Percentiles rank a stretch among this genome's conserved stretches.
Conservation (phyloP, 1,140 invertebrate species). For the Caenorhabditis inopinata region DNA sequence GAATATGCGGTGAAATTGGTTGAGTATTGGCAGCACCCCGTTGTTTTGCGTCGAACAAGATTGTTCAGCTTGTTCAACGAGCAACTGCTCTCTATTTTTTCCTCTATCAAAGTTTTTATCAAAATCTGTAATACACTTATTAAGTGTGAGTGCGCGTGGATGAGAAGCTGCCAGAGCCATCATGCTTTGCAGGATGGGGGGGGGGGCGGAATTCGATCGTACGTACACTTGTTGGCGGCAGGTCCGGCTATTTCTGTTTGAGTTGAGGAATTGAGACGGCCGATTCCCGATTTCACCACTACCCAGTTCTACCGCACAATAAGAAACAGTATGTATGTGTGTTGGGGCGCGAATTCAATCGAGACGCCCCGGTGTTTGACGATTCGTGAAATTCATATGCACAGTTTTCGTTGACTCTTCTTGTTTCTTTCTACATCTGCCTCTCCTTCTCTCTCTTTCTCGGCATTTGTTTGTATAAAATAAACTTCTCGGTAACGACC, state of each 20-base stretch:
- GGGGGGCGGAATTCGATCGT: background rate
- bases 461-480: background rate
- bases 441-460: too few species aligned
- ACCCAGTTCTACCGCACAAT: background rate
- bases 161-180: background rate
- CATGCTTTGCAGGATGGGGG: too few species aligned
- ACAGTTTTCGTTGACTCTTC: slow-evolving; percentile 31
- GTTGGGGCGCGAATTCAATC: background rate
- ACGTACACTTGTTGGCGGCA: background rate
- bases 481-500: slow-evolving; percentile 33
- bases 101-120: too few species aligned
- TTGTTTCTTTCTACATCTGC: background rate
- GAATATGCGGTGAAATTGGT: slow-evolving; percentile 17
- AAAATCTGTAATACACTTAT: too few species aligned
- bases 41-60: slow-evolving; percentile 6
- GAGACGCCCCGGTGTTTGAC: slow-evolving; percentile 23
- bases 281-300: background rate
- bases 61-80: background rate
- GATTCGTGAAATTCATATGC: slow-evolving; percentile 31
- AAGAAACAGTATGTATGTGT: slow-evolving; percentile 32
- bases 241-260: slow-evolving; percentile 30
- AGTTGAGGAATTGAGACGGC: slow-evolving; percentile 27
- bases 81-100: background rate
- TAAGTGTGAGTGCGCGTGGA: background rate
- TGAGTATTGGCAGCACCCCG: background rate